These are phyloP conservation scores for Cydia splendana DNA, from an alignment of 1,140 invertebrate genomes.

Conservation along the genomic window DNA sequence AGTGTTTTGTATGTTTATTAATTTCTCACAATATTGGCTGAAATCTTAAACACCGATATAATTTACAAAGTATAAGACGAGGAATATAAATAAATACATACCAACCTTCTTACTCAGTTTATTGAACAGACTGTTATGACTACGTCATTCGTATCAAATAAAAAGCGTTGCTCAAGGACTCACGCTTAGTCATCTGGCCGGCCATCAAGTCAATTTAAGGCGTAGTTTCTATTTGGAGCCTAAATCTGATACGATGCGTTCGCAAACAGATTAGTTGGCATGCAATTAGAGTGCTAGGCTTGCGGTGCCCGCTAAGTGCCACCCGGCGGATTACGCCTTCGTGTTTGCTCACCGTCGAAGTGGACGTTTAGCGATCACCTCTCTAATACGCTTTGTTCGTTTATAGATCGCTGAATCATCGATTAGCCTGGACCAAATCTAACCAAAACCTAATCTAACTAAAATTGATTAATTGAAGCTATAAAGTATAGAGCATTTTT, in stretches of 20 bases:
- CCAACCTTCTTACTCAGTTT: neutral
- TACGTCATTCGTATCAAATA: constrained; percentile 6
- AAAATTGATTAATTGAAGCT: neutral
- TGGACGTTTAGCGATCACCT: constrained; percentile 69
- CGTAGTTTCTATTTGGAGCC: constrained; percentile 38
- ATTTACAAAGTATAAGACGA: too few relatives aligned
- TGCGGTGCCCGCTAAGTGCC: constrained; percentile 73
- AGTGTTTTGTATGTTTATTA: too few relatives aligned
- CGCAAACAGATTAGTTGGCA: constrained; percentile 73
- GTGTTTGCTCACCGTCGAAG: constrained; percentile 68
- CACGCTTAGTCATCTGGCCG: neutral
- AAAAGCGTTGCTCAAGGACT: constrained; percentile 19
- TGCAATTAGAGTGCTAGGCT: constrained; percentile 73
- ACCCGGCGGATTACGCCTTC: constrained; percentile 72
- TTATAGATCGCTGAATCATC: constrained; percentile 57
- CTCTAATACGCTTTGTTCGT: constrained; percentile 58
- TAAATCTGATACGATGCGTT: constrained; percentile 63
- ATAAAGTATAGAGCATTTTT: neutral
- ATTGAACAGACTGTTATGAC: constrained; percentile 1
- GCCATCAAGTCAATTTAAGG: constrained; percentile 16
- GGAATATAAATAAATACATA: neutral
- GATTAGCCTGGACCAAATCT: constrained; percentile 38
- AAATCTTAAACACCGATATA: too few relatives aligned
- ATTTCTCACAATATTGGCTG: too few relatives aligned
- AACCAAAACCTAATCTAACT: neutral